Conservation (phyloP, 23 tunicate genomes). For the Styela plicata region DNA sequence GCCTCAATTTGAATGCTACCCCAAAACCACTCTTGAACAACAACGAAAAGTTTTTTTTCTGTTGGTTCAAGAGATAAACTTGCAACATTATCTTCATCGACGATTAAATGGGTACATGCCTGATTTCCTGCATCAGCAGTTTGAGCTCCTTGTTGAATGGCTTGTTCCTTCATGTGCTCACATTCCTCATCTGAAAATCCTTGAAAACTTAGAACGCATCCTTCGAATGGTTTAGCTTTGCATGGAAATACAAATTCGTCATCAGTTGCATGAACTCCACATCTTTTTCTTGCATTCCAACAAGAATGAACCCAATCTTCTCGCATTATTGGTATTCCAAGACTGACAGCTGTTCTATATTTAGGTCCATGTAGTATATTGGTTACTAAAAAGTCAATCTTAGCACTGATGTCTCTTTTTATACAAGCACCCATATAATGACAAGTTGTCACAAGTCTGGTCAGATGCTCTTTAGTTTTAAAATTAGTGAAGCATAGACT, state of each 20-base stretch:
- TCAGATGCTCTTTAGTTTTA: slow-evolving; percentile 73
- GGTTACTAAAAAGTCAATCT: slow-evolving; percentile 77
- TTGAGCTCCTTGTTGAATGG: slow-evolving; percentile 51
- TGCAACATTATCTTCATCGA: slow-evolving; percentile 53
- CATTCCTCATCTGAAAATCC: slow-evolving; percentile 85
- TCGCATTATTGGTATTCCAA: slow-evolving; percentile 82
- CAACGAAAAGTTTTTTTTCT: slow-evolving; percentile 55
- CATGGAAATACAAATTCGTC: slow-evolving; percentile 73
- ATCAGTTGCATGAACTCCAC: slow-evolving; percentile 56
- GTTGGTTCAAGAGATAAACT: slow-evolving; percentile 57
- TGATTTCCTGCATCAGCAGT: slow-evolving; percentile 45
- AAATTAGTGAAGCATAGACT: slow-evolving; percentile 87
- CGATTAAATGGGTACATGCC: slow-evolving; percentile 74
- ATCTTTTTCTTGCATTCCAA: slow-evolving; percentile 64
- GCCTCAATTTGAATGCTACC: slow-evolving; percentile 98
- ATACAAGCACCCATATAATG: slow-evolving; percentile 96
- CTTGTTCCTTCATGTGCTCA: slow-evolving; percentile 81
- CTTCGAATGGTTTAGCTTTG: slow-evolving; percentile 91
- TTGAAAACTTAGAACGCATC: slow-evolving; percentile 68
- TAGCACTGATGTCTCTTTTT: slow-evolving; percentile 79
- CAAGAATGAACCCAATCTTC: slow-evolving; percentile 90
- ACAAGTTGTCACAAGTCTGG: slow-evolving; percentile 73
- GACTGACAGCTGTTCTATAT: slow-evolving; percentile 87
- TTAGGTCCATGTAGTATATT: slow-evolving; percentile 76
- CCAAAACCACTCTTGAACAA: slow-evolving; percentile 96